These are phyloP conservation scores for Mamestra configurata DNA, from an alignment of 1,140 invertebrate species.

Conservation along the genomic window DNA sequence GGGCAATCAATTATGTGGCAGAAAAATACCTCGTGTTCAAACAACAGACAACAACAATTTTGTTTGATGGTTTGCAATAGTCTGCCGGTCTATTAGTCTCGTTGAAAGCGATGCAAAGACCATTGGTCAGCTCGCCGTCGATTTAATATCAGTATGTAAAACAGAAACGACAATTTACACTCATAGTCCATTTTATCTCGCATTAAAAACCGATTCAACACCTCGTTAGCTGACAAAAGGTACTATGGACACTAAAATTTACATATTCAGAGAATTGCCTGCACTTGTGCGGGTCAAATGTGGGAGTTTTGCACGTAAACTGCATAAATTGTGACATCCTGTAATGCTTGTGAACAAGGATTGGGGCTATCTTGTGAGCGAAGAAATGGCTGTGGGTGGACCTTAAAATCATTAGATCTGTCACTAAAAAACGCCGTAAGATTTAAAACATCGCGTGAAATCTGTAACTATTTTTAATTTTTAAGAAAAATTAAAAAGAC, in stretches of 20 bases:
- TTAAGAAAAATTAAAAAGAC: no score
- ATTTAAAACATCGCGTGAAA: no score
- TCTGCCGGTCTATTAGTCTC: background rate
- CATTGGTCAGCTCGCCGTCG: no score
- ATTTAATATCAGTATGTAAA: slow-evolving; percentile 3
- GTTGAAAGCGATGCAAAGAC: background rate
- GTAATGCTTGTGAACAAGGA: slow-evolving; percentile 14
- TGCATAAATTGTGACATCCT: background rate
- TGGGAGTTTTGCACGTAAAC: slow-evolving; percentile 8
- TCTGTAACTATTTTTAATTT: no score
- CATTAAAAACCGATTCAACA: slow-evolving; percentile 24
- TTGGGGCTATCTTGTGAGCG: background rate
- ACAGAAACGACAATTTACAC: slow-evolving; percentile 1
- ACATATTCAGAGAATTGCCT: slow-evolving; percentile 24
- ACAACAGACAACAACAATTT: no score
- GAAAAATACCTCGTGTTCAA: no score
- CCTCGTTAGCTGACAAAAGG: slow-evolving; percentile 23
- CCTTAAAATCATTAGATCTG: background rate
- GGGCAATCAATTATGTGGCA: no score
- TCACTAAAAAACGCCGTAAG: no score
- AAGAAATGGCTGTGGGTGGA: background rate
- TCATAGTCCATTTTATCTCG: background rate
- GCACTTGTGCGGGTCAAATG: slow-evolving; percentile 13
- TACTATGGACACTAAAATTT: slow-evolving; percentile 12
- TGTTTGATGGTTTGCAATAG: no score